Percentiles rank a stretch among this genome's conserved stretches.
Evolutionary conservation across 2,797 vertebrate genomes (phyloP).

Genomic region (Falco columbarius): DNA sequence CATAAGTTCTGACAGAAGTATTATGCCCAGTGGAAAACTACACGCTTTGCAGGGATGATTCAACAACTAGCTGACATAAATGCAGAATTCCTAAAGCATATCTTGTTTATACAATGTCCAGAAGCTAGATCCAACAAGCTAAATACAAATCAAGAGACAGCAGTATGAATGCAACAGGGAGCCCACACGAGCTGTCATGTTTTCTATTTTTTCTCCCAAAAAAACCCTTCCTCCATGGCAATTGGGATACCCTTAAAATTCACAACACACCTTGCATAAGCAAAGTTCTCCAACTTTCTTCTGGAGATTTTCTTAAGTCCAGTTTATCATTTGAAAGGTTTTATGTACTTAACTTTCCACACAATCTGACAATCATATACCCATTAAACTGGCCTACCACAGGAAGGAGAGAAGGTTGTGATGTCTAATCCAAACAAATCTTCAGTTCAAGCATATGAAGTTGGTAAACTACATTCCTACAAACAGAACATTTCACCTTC

Average conservation of each 20-base stretch:
- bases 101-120: not conserved
- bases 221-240: not conserved
- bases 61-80: not conserved
- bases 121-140: not conserved
- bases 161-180: not conserved
- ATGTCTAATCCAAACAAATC: not conserved
- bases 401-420: not conserved
- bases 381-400: not conserved
- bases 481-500: not conserved
- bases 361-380: not conserved
- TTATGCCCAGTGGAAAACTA: not conserved
- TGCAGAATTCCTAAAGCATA: not conserved
- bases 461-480: not conserved
- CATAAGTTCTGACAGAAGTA: not conserved
- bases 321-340: not conserved
- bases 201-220: not conserved
- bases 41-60: not conserved
- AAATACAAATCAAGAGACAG: not conserved
- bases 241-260: not conserved
- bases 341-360: not conserved
- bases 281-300: not conserved
- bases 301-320: not conserved
- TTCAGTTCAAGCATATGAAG: not conserved
- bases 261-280: not conserved
- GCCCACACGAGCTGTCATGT: fast-evolving